Conservation (phyloP, 1,140 invertebrate species). For the Pemphigus obesinymphae region DNA sequence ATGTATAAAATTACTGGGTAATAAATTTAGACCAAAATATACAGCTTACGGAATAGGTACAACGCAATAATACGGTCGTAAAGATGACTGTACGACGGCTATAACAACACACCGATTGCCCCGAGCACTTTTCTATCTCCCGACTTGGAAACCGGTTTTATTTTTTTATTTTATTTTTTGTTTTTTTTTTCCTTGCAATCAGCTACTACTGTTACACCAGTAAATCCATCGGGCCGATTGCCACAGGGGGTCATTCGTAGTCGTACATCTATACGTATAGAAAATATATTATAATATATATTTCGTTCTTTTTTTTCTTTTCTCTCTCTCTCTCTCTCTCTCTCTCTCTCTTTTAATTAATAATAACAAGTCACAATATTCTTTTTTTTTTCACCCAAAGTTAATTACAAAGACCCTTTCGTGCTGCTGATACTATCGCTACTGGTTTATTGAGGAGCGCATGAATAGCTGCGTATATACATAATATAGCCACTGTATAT, state of each 20-base stretch:
- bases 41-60: slow-evolving; percentile 17
- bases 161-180: not conserved
- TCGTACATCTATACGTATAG: no score
- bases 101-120: slow-evolving; percentile 1
- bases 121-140: slow-evolving; percentile 19
- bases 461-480: no score
- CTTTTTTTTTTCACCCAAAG: not conserved
- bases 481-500: no score
- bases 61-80: slow-evolving; percentile 36
- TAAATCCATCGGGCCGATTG: slow-evolving; percentile 29
- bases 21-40: slow-evolving; percentile 24
- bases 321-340: not conserved
- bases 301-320: not conserved
- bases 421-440: slow-evolving; percentile 7
- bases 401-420: slow-evolving; percentile 25
- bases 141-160: slow-evolving; percentile 28
- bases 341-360: slow-evolving; percentile 17
- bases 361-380: slow-evolving; percentile 1
- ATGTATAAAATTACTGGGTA: not conserved
- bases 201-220: slow-evolving; percentile 34
- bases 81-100: slow-evolving; percentile 14
- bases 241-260: not conserved
- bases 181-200: slow-evolving; percentile 22
- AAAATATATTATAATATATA: slow-evolving; percentile 1
- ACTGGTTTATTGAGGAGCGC: not conserved